Evolutionary conservation across 2,113 vertebrate genomes (phyloP), one percentile per base, ranked within the genome.

Genomic region (Meleagris gallopavo): DNA sequence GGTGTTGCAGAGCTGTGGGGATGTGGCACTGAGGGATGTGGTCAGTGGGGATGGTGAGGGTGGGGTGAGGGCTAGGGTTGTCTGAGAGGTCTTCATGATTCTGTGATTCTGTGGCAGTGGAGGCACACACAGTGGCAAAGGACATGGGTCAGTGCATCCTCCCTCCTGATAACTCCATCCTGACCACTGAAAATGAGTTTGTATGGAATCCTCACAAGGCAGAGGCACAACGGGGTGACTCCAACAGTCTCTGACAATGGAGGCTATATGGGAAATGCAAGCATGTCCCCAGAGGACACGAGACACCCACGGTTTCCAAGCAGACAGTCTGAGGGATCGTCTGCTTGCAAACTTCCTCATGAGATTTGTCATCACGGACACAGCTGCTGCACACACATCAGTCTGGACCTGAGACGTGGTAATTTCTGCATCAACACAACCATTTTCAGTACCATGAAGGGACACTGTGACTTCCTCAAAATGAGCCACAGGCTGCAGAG

Each of bases 381-480:
- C 1, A 3, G 16, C 43, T 71, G 89, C 80, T 0, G 1, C 27
- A 25, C 24, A 15, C 1, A 2, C 12, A 0, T 22, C 43, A 2
- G 2, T 10, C 1, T 0, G 70, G 80, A 43, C 60, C 46, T 3
- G 5, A 64, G 22, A 29, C 43, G 22, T 34, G 70, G 43, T 17
- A 17, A 18, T 6, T 72, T 73, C 73, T 87, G 58, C 32, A 62
- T 34, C 13, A 62, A 13, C 2, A 8, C 36, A 19, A 32, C 36
- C 36, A 22, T 70, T 70, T 79, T 57, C 48, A 55, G 48, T 61
- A 61, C 45, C 14, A 2, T 10, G 29, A 55, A 89, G 27, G 36
- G 55, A 45, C 9, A 10, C 50, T 32, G 8, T 3, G 2, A 8
- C 30, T 38, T 38, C 15, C 41, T 32, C 64, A 62, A 32, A 76